A percentile compares a stretch with the other conserved stretches of the same genome.
phyloP scores from a whole-genome alignment of 2,888 invertebrate species.

The Agrochola litura region DNA sequence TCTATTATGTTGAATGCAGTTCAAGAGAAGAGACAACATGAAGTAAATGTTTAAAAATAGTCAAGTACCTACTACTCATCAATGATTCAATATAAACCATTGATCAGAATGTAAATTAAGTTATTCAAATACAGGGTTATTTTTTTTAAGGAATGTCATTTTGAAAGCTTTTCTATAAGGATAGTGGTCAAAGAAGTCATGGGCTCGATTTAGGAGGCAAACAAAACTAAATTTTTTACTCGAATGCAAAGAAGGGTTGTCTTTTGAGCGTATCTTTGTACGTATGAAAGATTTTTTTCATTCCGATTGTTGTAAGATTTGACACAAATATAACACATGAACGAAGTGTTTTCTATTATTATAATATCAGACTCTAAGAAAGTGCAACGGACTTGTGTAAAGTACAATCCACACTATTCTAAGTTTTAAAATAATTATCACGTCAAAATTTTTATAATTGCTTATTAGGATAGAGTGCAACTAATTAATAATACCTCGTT shows the following conservation, averaged over 20 bases:
- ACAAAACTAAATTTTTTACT: neutral
- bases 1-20: neutral
- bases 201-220: neutral
- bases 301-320: neutral
- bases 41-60: conserved; percentile 3
- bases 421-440: neutral
- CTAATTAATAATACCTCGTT: neutral
- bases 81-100: conserved; percentile 10
- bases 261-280: neutral
- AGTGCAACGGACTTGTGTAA: neutral
- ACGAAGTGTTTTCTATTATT: neutral
- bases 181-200: conserved; percentile 9
- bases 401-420: neutral
- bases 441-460: neutral
- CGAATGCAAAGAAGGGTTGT: conserved; percentile 2
- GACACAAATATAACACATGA: neutral
- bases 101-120: neutral
- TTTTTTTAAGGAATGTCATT: neutral
- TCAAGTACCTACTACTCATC: neutral
- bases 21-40: neutral
- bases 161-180: neutral
- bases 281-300: neutral
- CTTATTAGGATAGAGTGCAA: neutral
- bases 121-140: neutral
- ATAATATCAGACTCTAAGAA: neutral